Base-by-base conservation (phyloP, 1,140 invertebrate genomes). In the Colletes latitarsis region DNA sequence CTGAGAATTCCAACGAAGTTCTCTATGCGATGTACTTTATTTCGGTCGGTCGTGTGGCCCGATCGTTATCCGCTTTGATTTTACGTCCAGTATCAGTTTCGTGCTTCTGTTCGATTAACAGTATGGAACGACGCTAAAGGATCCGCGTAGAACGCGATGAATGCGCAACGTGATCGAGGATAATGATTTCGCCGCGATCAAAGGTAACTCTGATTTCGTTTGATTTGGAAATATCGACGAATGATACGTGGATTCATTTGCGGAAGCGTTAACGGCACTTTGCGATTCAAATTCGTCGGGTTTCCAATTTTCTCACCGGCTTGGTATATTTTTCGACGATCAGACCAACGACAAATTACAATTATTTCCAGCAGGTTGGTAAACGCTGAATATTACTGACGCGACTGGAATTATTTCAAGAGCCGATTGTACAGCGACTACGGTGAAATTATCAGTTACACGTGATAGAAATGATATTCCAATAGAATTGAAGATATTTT, bases 1-100 rank as follows among this genome's bases (percentile, higher is more conserved):
- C 39, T 17, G 68, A 78, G 58, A 30, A 78, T 53, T n/a, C 46
- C 5, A 46, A 14, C 21, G 58, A 15, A 15, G 62, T 60, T 41
- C 66, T 39, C 55, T 4, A 9, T 10, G 19, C 4, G 0, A 6
- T 3, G 3, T 46, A 78, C 58, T 75, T 67, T 60, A 58, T 66
- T 73, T 57, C 43, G 55, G 4, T 6, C 14, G 14, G 5, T 3
- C 41, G 30, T 9, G 63, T 43, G 58, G 76, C 17, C 15, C 15
- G 12, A 3, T 53, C 3, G 19, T 21, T 19, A 46, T 57, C 14
- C 43, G 46, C 46, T 63, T 55, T 53, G 19, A 72, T 72, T 60
- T 63, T 41, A 63, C 52, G n/a, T 10, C 57, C 0, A 39, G n/a
- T 39, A 53, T 49, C 19, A 14, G 52, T 46, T 77, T 19, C 46